Percentiles rank a stretch among this genome's conserved stretches.
phyloP scores from a whole-genome alignment of 1,140 invertebrate species.

The Macrocentrus cingulum region DNA sequence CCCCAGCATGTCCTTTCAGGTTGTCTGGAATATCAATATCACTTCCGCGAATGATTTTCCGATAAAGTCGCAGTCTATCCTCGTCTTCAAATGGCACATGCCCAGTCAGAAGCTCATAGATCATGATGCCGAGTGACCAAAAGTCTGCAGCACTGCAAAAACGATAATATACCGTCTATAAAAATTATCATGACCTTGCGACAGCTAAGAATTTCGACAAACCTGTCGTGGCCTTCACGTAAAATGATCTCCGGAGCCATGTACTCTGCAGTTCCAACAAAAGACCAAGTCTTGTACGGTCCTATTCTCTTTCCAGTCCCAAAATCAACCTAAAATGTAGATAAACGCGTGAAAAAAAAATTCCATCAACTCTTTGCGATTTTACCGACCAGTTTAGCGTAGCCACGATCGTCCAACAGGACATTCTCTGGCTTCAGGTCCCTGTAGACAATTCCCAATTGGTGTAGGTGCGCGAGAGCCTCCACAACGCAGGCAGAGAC shows the following conservation, averaged over 20 bases:
- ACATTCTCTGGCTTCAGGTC: slow-evolving; percentile 85
- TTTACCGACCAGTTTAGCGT: slow-evolving; percentile 70
- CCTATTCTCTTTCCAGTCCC: slow-evolving; percentile 83
- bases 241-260: slow-evolving; percentile 44
- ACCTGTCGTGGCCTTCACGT: slow-evolving; percentile 62
- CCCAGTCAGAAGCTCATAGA: slow-evolving; percentile 78
- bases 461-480: slow-evolving; percentile 75
- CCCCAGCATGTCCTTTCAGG: slow-evolving; percentile 58
- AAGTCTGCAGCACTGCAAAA: slow-evolving; percentile 76
- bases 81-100: slow-evolving; percentile 72
- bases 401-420: slow-evolving; percentile 71
- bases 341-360: too few relatives aligned
- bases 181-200: too few relatives aligned
- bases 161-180: too few relatives aligned
- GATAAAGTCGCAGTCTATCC: slow-evolving; percentile 85
- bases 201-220: background rate
- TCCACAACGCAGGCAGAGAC: slow-evolving; percentile 76
- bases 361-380: too few relatives aligned
- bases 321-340: slow-evolving; percentile 90
- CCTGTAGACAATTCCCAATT: slow-evolving; percentile 71
- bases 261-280: slow-evolving; percentile 79
- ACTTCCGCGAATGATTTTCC: slow-evolving; percentile 77
- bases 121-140: slow-evolving; percentile 80
- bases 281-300: slow-evolving; percentile 80
- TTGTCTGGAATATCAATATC: slow-evolving; percentile 66